Percentiles rank a stretch among this genome's conserved stretches.
Evolutionary conservation across 2,888 invertebrate species (phyloP).

Genomic region (Trichopoda pennipes): DNA sequence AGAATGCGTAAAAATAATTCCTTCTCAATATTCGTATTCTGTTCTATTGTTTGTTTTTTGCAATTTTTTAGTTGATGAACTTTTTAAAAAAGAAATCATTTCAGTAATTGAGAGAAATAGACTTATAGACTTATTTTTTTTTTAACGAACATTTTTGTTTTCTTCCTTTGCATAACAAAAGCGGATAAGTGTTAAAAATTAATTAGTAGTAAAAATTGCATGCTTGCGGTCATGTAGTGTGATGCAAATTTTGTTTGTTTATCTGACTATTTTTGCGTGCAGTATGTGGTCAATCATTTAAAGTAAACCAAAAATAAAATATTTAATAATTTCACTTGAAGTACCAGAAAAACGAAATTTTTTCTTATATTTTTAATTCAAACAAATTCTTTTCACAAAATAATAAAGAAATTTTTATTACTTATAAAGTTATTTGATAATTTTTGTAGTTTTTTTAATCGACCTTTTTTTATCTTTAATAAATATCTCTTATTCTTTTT

Average conservation of each 20-base stretch:
- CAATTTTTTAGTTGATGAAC: too few relatives aligned
- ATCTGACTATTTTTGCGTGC: slow-evolving; percentile 10
- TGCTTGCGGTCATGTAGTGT: slow-evolving; percentile 51
- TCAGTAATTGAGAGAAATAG: too few relatives aligned
- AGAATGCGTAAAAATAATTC: too few relatives aligned
- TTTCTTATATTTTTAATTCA: not conserved
- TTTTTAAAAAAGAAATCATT: too few relatives aligned
- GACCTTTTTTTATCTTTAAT: too few relatives aligned
- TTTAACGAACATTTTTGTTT: slow-evolving; percentile 32
- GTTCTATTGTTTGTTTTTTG: too few relatives aligned
- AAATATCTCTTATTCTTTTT: too few relatives aligned
- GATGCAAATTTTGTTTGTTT: slow-evolving; percentile 12
- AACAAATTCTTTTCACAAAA: not conserved
- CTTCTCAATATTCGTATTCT: too few relatives aligned
- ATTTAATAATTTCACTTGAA: not conserved
- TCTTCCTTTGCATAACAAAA: slow-evolving; percentile 10
- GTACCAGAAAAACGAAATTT: not conserved
- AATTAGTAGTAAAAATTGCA: slow-evolving; percentile 25
- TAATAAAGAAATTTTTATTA: not conserved
- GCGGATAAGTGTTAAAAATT: slow-evolving; percentile 7
- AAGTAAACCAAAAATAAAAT: not conserved
- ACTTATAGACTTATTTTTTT: not conserved
- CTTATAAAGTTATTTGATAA: too few relatives aligned
- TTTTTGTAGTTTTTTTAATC: too few relatives aligned
- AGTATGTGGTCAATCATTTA: slow-evolving; percentile 31